A percentile compares a stretch with the other conserved stretches of the same genome.
These are phyloP conservation scores for Pseudorhiza aurosa DNA, from an alignment of 30 jellyfish, hydroid and myxozoan species.

Conservation along the genomic window DNA sequence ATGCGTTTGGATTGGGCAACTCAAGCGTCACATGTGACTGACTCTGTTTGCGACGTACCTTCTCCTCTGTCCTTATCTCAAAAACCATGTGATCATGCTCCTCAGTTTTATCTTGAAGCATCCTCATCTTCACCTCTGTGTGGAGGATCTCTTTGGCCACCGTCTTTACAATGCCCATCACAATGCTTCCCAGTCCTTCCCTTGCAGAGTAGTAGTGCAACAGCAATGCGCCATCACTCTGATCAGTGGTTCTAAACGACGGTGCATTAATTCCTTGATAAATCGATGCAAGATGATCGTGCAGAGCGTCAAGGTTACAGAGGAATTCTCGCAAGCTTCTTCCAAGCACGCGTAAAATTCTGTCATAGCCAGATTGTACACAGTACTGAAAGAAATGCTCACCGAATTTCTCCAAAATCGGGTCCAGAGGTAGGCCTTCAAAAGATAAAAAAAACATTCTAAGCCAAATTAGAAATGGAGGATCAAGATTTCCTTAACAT, in stretches of 20 bases:
- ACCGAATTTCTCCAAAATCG: conserved; percentile 78
- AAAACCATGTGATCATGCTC: conserved; percentile 67
- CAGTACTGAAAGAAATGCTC: conserved; percentile 89
- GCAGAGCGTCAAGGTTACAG: conserved; percentile 83
- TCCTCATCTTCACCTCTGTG: conserved; percentile 52
- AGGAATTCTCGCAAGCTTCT: conserved; percentile 72
- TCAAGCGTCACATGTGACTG: conserved; percentile 12
- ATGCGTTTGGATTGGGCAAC: conserved; percentile 7
- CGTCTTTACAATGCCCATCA: conserved; percentile 84
- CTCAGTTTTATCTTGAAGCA: conserved; percentile 34
- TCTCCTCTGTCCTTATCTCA: conserved; percentile 38
- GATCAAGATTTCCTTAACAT: too few species aligned
- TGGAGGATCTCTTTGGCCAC: conserved; percentile 78
- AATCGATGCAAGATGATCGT: conserved; percentile 84
- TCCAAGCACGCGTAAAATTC: conserved; percentile 80
- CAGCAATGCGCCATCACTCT: conserved; percentile 79
- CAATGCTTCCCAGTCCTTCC: conserved; percentile 80
- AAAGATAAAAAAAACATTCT: too few species aligned
- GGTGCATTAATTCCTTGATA: conserved; percentile 95
- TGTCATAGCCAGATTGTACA: conserved; percentile 85
- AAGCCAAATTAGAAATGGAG: too few species aligned
- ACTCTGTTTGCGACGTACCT: conserved; percentile 14
- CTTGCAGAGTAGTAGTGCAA: conserved; percentile 81
- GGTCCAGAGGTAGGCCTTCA: conserved; percentile 65
- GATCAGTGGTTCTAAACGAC: conserved; percentile 82